phyloP scores from a whole-genome alignment of 2,797 vertebrate species.

The Tenualosa thibaudeaui region DNA sequence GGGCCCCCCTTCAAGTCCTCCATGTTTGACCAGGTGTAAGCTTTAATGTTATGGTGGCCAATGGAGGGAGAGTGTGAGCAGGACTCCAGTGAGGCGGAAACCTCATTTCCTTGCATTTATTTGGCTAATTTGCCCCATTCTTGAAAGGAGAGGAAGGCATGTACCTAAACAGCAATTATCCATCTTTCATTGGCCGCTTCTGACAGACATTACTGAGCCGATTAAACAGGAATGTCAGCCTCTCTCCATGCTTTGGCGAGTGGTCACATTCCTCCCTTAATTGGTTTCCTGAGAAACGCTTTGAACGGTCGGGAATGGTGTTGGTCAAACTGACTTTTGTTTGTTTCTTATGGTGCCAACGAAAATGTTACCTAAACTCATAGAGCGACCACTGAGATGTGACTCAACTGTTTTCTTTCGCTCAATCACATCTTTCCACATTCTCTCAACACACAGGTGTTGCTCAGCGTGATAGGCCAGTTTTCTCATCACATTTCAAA shows the following conservation, averaged over 20 bases:
- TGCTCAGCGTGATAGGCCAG: constrained; percentile 62
- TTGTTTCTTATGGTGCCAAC: constrained; percentile 90
- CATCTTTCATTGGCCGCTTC: constrained; percentile 73
- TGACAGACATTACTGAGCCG: constrained; percentile 65
- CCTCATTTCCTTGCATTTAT: constrained; percentile 73
- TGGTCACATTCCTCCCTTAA: constrained; percentile 86
- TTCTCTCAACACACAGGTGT: constrained; percentile 68
- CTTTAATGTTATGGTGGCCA: constrained; percentile 58
- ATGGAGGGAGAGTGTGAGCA: constrained; percentile 69
- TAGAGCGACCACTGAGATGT: constrained; percentile 65
- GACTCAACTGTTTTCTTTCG: constrained; percentile 71
- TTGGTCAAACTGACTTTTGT: constrained; percentile 87
- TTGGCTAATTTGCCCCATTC: constrained; percentile 59
- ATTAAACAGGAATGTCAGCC: constrained; percentile 81
- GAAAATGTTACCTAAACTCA: constrained; percentile 85
- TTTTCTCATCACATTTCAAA: constrained; percentile 67
- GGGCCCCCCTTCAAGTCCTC: constrained; percentile 46
- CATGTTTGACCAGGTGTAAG: constrained; percentile 63
- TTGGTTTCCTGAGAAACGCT: constrained; percentile 92
- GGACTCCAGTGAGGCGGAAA: constrained; percentile 61
- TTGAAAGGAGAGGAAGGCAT: constrained; percentile 74
- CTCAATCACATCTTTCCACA: background rate
- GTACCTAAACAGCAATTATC: constrained; percentile 78
- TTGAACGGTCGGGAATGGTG: constrained; percentile 85
- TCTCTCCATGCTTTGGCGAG: constrained; percentile 81